Base-by-base conservation (phyloP, 2,797 vertebrate species). In the Myotis myotis region DNA sequence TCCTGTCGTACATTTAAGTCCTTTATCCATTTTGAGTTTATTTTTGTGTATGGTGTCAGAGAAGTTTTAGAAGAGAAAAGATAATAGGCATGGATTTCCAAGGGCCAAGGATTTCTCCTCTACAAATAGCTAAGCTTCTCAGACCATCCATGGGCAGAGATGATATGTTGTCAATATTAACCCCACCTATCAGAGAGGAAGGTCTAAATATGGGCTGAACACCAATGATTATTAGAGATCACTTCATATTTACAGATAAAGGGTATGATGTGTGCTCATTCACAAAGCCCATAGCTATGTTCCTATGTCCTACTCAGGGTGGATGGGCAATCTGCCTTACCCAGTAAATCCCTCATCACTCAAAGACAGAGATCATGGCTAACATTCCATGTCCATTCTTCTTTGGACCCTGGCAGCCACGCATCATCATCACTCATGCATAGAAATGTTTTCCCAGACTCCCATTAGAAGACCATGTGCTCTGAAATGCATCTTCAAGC, bases 401-500 rank as follows among this genome's bases (percentile, higher is more conserved):
- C 25, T 66, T 80, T 25, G 93, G 41, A 82, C 5, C n/a, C 41
- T 76, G 44, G 78, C 70, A 94, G 51, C 15, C 70, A 51, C 5
- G 22, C 13, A 68, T 5, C 12, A 47, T 62, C 51, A 47, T 83
- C 36, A 86, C 22, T 94, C 83, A 83, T 28, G 49, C n/a, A 86
- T 23, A 93, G 36, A 96, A 90, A 88, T 76, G 64, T 92, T 92
- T 93, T 87, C 66, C 74, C 41, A 93, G 53, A 7, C 36, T 90
- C 53, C 64, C 64, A 30, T 75, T 75, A 89, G 87, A 88, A 82
- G 78, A 79, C 53, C 79, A 64, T 66, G 64, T 80, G 20, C 64
- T 85, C 82, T 86, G 76, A 95, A 90, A 90, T 78, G 79, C 53
- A 89, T 33, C 70, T 82, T 96, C 44, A 75, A 95, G 70, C 19